These are phyloP conservation scores for Virgularia gustaviana DNA, from an alignment of 92 coral and sea anemone species.

Conservation along the genomic window DNA sequence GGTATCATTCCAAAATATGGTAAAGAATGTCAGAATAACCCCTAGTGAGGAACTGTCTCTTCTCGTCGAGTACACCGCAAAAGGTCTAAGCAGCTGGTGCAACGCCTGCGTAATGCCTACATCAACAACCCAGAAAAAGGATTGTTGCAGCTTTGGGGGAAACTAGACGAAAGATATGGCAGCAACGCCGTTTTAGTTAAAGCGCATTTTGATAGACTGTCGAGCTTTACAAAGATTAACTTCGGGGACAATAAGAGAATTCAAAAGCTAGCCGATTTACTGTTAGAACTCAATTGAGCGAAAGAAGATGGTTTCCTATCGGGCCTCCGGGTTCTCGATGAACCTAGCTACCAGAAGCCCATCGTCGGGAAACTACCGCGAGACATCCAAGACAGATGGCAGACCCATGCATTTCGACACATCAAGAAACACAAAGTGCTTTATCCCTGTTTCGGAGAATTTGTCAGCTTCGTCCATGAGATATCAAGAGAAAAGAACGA, in stretches of 20 bases:
- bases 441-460: slow-evolving; percentile 17
- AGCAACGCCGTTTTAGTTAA: slow-evolving; percentile 48
- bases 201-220: slow-evolving; percentile 44
- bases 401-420: neutral
- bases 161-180: slow-evolving; percentile 48
- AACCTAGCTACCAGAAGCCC: slow-evolving; percentile 38
- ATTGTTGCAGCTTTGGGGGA: slow-evolving; percentile 34
- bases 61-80: slow-evolving; percentile 25
- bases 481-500: slow-evolving; percentile 19
- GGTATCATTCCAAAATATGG: slow-evolving; percentile 43
- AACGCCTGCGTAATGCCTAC: slow-evolving; percentile 52
- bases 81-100: slow-evolving; percentile 40
- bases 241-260: slow-evolving; percentile 38
- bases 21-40: slow-evolving; percentile 32
- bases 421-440: neutral
- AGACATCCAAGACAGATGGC: slow-evolving; percentile 51
- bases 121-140: slow-evolving; percentile 47
- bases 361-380: slow-evolving; percentile 28
- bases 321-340: slow-evolving; percentile 48
- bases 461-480: slow-evolving; percentile 6
- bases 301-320: slow-evolving; percentile 47
- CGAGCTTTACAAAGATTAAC: slow-evolving; percentile 23
- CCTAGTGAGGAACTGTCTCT: slow-evolving; percentile 52
- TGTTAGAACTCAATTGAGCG: slow-evolving; percentile 54
- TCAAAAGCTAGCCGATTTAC: slow-evolving; percentile 54